Evolutionary conservation across 2,888 invertebrate genomes (phyloP).

Genomic region (Nymphalis c-album): DNA sequence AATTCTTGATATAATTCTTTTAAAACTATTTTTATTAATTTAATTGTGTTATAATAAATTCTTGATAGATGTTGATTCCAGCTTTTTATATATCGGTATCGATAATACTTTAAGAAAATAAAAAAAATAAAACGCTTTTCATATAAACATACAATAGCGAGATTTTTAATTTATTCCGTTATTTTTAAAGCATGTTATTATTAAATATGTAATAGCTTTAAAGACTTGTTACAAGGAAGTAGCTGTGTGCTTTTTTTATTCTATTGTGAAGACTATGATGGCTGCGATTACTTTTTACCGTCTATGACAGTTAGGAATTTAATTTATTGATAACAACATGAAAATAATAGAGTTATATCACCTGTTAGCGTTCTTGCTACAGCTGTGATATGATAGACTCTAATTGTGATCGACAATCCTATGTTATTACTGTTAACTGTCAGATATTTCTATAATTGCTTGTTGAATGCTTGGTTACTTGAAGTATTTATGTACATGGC

Average conservation of each 20-base stretch:
- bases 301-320: constrained; percentile 55
- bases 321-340: constrained; percentile 43
- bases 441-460: constrained; percentile 10
- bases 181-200: too few species aligned
- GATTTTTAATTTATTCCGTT: too few species aligned
- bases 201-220: not conserved
- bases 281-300: constrained; percentile 58
- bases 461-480: constrained; percentile 6
- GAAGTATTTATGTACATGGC: constrained; percentile 1
- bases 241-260: constrained; percentile 52
- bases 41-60: too few species aligned
- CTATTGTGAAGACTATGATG: constrained; percentile 51
- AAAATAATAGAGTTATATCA: constrained; percentile 23
- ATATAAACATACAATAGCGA: too few species aligned
- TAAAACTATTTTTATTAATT: too few species aligned
- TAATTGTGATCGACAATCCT: constrained; percentile 6
- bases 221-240: constrained; percentile 45
- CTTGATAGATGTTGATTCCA: too few species aligned
- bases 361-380: constrained; percentile 17
- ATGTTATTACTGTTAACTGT: not conserved
- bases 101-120: too few species aligned
- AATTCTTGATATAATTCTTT: too few species aligned
- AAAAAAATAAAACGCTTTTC: too few species aligned
- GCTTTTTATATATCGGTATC: too few species aligned
- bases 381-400: constrained; percentile 9